A percentile compares a stretch with the other conserved stretches of the same genome.
These are phyloP conservation scores for Leptothorax acervorum DNA, from an alignment of 2,888 invertebrate species.

Conservation along the genomic window DNA sequence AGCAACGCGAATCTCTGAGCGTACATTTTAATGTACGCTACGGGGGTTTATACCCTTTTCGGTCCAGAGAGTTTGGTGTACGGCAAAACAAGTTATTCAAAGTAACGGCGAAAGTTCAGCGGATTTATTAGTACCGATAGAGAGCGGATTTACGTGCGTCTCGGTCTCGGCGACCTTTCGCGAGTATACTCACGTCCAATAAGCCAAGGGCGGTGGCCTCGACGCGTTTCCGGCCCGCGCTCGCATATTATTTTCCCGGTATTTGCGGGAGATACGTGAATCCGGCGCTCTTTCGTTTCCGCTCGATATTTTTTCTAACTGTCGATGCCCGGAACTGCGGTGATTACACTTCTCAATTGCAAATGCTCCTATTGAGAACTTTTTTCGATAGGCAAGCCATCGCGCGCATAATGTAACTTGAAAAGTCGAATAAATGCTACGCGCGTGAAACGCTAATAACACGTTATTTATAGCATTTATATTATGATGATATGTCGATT, in stretches of 20 bases:
- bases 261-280: slow-evolving; percentile 3
- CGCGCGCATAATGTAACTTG: background rate
- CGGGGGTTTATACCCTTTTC: slow-evolving; percentile 7
- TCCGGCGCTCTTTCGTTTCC: slow-evolving; percentile 4
- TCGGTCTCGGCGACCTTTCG: background rate
- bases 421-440: background rate
- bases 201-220: slow-evolving; percentile 5
- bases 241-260: slow-evolving; percentile 40
- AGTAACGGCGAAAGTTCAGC: slow-evolving; percentile 38
- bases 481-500: background rate
- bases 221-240: slow-evolving; percentile 20
- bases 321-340: background rate
- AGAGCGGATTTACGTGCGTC: slow-evolving; percentile 19
- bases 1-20: background rate
- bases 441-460: background rate
- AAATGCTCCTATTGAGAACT: background rate
- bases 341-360: slow-evolving; percentile 20
- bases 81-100: slow-evolving; percentile 43
- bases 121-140: slow-evolving; percentile 44
- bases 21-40: background rate
- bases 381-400: background rate
- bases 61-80: background rate
- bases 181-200: slow-evolving; percentile 22
- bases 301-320: slow-evolving; percentile 8
- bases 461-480: background rate